Evolutionary conservation across 2,888 invertebrate genomes (phyloP).

Genomic region (Schrankia costaestrigalis): DNA sequence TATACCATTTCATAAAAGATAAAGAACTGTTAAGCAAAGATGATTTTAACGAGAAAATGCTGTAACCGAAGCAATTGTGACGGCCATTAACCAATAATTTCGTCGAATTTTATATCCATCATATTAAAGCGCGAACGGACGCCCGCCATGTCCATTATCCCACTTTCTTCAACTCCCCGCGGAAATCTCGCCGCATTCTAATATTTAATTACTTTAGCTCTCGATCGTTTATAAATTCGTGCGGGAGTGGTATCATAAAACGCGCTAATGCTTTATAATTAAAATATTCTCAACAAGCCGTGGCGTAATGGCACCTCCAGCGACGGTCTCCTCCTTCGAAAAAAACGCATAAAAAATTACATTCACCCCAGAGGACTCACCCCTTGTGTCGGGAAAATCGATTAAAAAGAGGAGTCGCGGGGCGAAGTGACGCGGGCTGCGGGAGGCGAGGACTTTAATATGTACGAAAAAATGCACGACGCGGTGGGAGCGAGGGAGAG

Average conservation of each 20-base stretch:
- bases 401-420: constrained; percentile 80
- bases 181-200: constrained; percentile 80
- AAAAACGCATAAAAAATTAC: constrained; percentile 82
- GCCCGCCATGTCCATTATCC: constrained; percentile 66
- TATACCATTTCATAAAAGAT: constrained; percentile 12
- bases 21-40: constrained; percentile 22
- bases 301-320: constrained; percentile 81
- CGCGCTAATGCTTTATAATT: constrained; percentile 81
- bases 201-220: constrained; percentile 79
- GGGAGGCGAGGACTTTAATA: constrained; percentile 74
- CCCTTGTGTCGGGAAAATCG: constrained; percentile 81
- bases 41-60: constrained; percentile 44
- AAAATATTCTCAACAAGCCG: constrained; percentile 82
- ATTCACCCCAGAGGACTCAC: constrained; percentile 81
- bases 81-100: constrained; percentile 76
- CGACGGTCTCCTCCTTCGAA: constrained; percentile 72
- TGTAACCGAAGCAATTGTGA: constrained; percentile 61
- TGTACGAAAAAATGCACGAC: constrained; percentile 81
- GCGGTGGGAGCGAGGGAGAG: constrained; percentile 72
- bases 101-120: constrained; percentile 78
- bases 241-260: constrained; percentile 79
- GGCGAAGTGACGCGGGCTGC: constrained; percentile 56
- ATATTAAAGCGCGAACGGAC: constrained; percentile 64
- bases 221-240: constrained; percentile 78
- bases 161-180: constrained; percentile 61